These are phyloP conservation scores for Ooceraea biroi DNA, from an alignment of 1,140 invertebrate species.

Conservation along the genomic window DNA sequence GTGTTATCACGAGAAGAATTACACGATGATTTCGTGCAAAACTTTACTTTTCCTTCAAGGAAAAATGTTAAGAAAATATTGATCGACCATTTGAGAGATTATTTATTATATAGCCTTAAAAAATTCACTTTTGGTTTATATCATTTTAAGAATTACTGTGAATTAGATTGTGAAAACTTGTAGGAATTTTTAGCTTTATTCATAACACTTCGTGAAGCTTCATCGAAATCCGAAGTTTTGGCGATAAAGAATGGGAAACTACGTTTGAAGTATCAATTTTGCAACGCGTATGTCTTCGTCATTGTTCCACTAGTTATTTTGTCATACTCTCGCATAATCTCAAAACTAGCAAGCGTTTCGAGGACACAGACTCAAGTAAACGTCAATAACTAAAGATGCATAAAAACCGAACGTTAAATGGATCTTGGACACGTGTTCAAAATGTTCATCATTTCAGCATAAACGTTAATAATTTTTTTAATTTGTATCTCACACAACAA, in stretches of 20 bases:
- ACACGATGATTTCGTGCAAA: no score
- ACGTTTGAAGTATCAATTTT: not conserved
- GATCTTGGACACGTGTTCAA: no score
- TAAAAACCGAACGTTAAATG: not conserved
- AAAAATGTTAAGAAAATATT: not conserved
- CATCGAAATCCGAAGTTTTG: constrained; percentile 11
- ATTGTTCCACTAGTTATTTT: constrained; percentile 28
- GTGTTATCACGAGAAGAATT: no score
- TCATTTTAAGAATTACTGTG: constrained; percentile 13
- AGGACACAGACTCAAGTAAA: not conserved
- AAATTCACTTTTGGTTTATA: not conserved
- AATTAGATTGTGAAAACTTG: no score
- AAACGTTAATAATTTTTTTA: not conserved
- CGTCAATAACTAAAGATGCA: not conserved
- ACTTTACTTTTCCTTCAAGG: not conserved
- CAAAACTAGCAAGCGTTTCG: constrained; percentile 27
- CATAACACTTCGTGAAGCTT: not conserved
- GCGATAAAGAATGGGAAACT: constrained; percentile 1
- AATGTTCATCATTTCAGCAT: not conserved
- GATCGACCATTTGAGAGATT: constrained; percentile 9
- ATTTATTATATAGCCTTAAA: not conserved
- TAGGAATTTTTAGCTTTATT: not conserved
- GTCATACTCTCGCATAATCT: constrained; percentile 23
- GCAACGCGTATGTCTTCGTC: not conserved
- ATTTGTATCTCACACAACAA: not conserved